phyloP scores from a whole-genome alignment of 1,140 invertebrate species.

The Pachyrhynchus sulphureomaculatus region DNA sequence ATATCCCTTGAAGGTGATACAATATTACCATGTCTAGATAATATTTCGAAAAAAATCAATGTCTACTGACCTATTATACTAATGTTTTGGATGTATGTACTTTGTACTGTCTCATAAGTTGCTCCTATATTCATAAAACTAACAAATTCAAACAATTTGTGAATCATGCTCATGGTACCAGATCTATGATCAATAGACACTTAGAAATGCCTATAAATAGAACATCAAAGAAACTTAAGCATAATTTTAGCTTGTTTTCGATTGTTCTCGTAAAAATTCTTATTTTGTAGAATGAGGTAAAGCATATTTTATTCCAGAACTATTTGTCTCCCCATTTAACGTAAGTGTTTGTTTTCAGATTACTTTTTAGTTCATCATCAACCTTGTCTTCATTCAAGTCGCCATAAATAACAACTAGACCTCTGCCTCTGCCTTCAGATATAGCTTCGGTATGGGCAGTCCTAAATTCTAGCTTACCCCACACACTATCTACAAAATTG shows the following conservation, averaged over 20 bases:
- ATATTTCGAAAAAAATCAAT: no score
- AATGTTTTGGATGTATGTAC: no score
- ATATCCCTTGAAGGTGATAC: no score
- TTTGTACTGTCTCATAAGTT: no score
- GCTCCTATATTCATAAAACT: no score
- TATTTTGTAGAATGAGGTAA: slow-evolving; percentile 34
- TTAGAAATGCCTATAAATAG: no score
- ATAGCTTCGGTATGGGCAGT: slow-evolving; percentile 75
- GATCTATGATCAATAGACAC: no score
- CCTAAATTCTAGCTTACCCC: slow-evolving; percentile 85
- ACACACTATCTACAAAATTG: slow-evolving; percentile 78
- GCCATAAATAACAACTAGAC: slow-evolving; percentile 73
- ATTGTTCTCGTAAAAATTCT: slow-evolving; percentile 4
- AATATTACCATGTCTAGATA: no score
- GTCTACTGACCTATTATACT: no score
- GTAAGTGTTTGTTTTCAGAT: slow-evolving; percentile 85
- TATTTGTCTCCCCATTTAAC: slow-evolving; percentile 79
- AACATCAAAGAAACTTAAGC: no score
- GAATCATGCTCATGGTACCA: no score
- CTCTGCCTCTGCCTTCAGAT: slow-evolving; percentile 62
- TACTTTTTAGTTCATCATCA: slow-evolving; percentile 67
- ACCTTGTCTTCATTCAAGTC: slow-evolving; percentile 69
- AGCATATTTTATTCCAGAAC: slow-evolving; percentile 83
- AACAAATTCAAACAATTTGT: no score
- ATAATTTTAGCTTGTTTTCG: neutral